Percentiles rank a stretch among this genome's conserved stretches.
Evolutionary conservation across 2,888 invertebrate species (phyloP).

Genomic region (Liopterus haemorrhoidalis): DNA sequence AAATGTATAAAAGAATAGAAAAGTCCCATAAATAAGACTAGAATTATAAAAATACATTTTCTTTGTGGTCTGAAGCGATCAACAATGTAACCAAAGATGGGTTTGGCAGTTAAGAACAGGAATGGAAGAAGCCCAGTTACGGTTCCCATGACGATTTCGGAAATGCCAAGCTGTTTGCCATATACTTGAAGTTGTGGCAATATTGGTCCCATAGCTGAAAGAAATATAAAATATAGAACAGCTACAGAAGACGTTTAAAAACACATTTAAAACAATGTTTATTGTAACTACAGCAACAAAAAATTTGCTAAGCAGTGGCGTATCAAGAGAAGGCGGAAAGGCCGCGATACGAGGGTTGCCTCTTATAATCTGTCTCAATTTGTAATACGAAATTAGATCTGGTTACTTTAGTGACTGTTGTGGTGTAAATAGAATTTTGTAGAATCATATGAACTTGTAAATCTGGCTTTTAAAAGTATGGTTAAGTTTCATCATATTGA

Average conservation of each 20-base stretch:
- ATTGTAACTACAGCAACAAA: no score
- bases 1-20: constrained; percentile 67
- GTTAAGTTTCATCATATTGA: no score
- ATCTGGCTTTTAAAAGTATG: no score
- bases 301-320: no score
- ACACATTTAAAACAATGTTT: neutral
- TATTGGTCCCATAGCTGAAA: constrained; percentile 72
- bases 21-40: constrained; percentile 60
- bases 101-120: constrained; percentile 71
- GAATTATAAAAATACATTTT: constrained; percentile 63
- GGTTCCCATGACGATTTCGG: constrained; percentile 68
- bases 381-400: no score
- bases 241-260: neutral
- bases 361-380: no score
- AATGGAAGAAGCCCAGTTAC: constrained; percentile 70
- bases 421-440: no score
- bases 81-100: constrained; percentile 66
- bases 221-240: constrained; percentile 24
- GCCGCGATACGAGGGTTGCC: no score
- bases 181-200: constrained; percentile 72
- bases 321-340: no score
- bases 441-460: no score
- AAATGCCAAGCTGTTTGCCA: constrained; percentile 71
- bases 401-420: no score
- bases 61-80: constrained; percentile 65